phyloP scores from a whole-genome alignment of 2,888 invertebrate genomes.

The Lasioglossum pauxillum region DNA sequence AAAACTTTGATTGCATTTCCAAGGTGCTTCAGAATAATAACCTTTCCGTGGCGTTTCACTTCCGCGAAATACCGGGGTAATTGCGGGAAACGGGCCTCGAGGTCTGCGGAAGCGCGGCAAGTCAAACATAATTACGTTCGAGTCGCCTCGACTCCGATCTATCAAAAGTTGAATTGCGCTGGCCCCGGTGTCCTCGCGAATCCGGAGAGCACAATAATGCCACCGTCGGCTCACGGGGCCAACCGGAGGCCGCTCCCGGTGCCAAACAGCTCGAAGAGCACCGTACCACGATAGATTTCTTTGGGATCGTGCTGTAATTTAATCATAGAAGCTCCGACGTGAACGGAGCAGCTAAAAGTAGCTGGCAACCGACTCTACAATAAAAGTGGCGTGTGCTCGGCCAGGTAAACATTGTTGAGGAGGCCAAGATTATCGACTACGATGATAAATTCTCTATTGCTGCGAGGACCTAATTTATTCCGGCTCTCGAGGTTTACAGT shows the following conservation, averaged over 20 bases:
- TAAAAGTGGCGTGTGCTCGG: not conserved
- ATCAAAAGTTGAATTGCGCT: slow-evolving; percentile 28
- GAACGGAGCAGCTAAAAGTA: not conserved
- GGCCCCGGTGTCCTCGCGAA: slow-evolving; percentile 3
- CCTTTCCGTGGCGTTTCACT: slow-evolving; percentile 18
- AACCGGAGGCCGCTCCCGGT: not conserved
- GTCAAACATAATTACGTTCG: slow-evolving; percentile 25
- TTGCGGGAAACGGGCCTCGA: slow-evolving; percentile 23
- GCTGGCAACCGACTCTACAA: not conserved
- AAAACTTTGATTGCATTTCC: slow-evolving; percentile 41
- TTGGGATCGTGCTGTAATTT: not conserved
- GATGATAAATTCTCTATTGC: slow-evolving; percentile 56
- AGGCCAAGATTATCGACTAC: slow-evolving; percentile 70
- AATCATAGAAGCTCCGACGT: not conserved
- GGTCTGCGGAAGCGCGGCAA: slow-evolving; percentile 20
- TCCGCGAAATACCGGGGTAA: slow-evolving; percentile 16
- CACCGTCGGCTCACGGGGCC: not conserved
- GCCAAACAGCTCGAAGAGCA: not conserved
- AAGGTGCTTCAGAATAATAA: slow-evolving; percentile 30
- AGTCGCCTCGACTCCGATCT: slow-evolving; percentile 10
- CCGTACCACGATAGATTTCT: not conserved
- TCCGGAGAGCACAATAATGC: not conserved
- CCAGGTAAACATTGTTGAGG: not conserved
- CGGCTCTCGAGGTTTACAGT: slow-evolving; percentile 73
- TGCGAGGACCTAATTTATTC: slow-evolving; percentile 72